phyloP scores from a whole-genome alignment of 35 echinoderm and acorn worm species.

The Ophiothrix spiculata region DNA sequence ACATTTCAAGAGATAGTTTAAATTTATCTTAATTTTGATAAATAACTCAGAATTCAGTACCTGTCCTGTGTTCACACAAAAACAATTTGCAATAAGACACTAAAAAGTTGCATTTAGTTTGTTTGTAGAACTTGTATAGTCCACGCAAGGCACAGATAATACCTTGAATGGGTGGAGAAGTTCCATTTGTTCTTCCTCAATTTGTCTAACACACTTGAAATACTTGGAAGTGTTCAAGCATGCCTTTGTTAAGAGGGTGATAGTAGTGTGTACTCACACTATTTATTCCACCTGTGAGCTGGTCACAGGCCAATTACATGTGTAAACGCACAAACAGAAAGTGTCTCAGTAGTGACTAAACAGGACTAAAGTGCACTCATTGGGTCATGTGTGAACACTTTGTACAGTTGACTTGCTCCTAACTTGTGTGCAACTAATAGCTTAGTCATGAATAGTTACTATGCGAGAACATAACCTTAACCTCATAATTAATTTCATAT shows the following conservation, averaged over 20 bases:
- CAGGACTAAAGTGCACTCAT: background rate
- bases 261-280: too few species aligned
- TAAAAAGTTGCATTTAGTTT: background rate
- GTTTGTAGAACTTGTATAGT: background rate
- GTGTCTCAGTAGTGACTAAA: background rate
- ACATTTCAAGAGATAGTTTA: too few species aligned
- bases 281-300: background rate
- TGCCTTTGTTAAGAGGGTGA: background rate
- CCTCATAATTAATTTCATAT: too few species aligned
- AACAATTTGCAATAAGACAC: too few species aligned
- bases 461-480: too few species aligned
- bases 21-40: too few species aligned
- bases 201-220: slow-evolving; percentile 3
- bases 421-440: background rate
- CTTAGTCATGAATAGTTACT: too few species aligned
- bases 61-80: too few species aligned
- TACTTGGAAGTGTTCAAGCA: background rate
- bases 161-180: background rate
- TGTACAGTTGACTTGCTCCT: background rate
- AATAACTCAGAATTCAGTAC: too few species aligned
- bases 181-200: background rate
- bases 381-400: background rate
- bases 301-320: too few species aligned
- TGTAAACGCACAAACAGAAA: too few species aligned
- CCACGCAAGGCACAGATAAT: background rate